Conservation (phyloP, 2,888 invertebrate genomes). For the Meiosimyza decipiens region DNA sequence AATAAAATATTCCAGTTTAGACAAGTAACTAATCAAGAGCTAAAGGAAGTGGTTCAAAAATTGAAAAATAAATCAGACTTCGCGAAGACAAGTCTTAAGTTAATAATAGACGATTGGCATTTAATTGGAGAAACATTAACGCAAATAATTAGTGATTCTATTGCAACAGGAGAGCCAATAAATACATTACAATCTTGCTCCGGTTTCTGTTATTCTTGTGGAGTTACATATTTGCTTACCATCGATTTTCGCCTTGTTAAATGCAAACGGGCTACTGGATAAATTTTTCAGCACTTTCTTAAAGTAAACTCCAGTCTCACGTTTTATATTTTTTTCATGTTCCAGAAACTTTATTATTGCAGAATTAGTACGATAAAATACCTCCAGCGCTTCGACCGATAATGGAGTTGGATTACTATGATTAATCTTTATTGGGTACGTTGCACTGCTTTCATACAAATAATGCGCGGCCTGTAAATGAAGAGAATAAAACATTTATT, state of each 20-base stretch:
- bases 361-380: constrained; percentile 86
- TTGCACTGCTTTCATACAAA: constrained; percentile 82
- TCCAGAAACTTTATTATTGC: constrained; percentile 89
- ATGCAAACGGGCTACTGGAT: constrained; percentile 68
- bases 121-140: too few species aligned
- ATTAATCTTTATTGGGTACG: constrained; percentile 87
- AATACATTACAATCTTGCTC: too few species aligned
- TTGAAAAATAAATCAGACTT: too few species aligned
- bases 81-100: too few species aligned
- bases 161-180: too few species aligned
- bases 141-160: too few species aligned
- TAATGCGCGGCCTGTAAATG: constrained; percentile 75
- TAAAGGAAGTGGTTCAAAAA: too few species aligned
- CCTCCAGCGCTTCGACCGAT: constrained; percentile 89
- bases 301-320: constrained; percentile 73
- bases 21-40: too few species aligned
- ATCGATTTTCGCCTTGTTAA: constrained; percentile 67
- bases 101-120: too few species aligned
- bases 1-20: too few species aligned
- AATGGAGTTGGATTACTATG: constrained; percentile 85
- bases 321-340: constrained; percentile 74
- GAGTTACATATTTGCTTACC: constrained; percentile 46
- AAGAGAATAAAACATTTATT: constrained; percentile 10
- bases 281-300: constrained; percentile 66
- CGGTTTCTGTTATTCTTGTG: too few species aligned